Conservation (phyloP, 2,888 invertebrate species). For the Leuctra nigra region DNA sequence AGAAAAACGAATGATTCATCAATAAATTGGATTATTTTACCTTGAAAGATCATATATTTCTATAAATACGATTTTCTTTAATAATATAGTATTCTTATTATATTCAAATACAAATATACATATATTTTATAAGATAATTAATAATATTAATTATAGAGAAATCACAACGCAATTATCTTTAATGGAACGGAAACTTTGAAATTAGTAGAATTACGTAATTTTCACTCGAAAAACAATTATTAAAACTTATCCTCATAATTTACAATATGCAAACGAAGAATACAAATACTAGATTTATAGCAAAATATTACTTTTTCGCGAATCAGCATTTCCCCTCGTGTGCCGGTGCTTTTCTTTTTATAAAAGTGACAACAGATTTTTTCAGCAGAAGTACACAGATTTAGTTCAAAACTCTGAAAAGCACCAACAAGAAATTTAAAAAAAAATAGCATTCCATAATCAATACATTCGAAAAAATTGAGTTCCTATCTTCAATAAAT, state of each 20-base stretch:
- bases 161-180: constrained; percentile 26
- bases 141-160: too few relatives aligned
- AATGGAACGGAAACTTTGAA: constrained; percentile 23
- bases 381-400: too few relatives aligned
- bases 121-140: constrained; percentile 13
- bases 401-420: too few relatives aligned
- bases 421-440: background rate
- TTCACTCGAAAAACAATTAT: constrained; percentile 14
- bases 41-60: constrained; percentile 16
- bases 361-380: too few relatives aligned
- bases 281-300: background rate
- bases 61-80: constrained; percentile 7
- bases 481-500: background rate
- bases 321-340: too few relatives aligned
- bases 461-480: constrained; percentile 2
- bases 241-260: background rate
- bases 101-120: constrained; percentile 22
- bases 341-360: too few relatives aligned
- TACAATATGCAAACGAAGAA: background rate
- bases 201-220: constrained; percentile 5
- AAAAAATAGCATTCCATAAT: constrained; percentile 11
- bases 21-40: too few relatives aligned
- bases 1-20: too few relatives aligned
- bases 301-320: constrained; percentile 12
- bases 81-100: constrained; percentile 18